Base-by-base conservation (phyloP, 2,113 vertebrate genomes). In the Craseonycteris thonglongyai region DNA sequence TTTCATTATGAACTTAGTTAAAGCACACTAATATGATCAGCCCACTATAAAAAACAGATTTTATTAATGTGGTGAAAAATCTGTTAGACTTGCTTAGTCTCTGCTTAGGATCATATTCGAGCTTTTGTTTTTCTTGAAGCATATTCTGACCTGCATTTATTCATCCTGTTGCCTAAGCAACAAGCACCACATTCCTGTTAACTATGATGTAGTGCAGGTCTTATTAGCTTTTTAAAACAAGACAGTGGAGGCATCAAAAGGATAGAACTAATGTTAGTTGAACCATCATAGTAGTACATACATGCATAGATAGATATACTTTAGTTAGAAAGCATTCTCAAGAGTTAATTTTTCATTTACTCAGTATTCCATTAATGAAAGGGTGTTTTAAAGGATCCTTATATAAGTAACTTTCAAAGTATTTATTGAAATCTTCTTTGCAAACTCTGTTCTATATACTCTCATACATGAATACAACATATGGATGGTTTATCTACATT, bases 161-260 rank as follows among this genome's bases (percentile, higher is more conserved):
- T 98, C 98, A 97, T 98, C 92, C 97, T 97, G 99, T 99, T 99
- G 97, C 99, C 99, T 97, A 98, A 98, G 99, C 98, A 99, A 99
- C 99, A 98, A 97, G 96, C 97, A 97, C 97, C 97, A 97, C 85
- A 96, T 95, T 98, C 95, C 95, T 97, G 97, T 98, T 98, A 98
- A 98, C 97, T 98, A 96, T 98, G 97, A 98, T 98, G 98, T 98
- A 97, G 97, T 98, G 93, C 95, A 96, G 97, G 97, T 97, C 97
- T 97, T 98, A 97, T 94, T 98, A 96, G 96, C 97, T 94, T 97
- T 97, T 98, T 97, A 97, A 97, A 98, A 96, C 61, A 98, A 96
- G 94, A 97, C 68, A 95, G 88, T 75, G 81, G 96, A 94, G 96
- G 94, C 97, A 97, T 97, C 93, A 97, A 94, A 96, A 93, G 94